Percentiles rank a stretch among this genome's conserved stretches.
phyloP scores from a whole-genome alignment of 2,797 vertebrate species.

The Tokudaia muenninki region DNA sequence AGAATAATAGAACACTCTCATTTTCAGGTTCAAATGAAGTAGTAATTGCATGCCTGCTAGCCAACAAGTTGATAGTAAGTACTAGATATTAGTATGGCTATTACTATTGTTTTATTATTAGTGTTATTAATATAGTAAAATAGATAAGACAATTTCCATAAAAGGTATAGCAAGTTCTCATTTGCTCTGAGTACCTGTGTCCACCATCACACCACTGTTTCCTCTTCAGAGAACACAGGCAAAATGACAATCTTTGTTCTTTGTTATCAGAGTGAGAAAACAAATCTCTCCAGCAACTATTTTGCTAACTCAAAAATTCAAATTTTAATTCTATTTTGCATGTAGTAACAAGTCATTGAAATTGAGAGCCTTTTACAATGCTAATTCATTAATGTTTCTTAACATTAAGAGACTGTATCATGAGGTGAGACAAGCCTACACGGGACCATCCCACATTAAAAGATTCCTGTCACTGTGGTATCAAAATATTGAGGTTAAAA shows the following conservation, averaged over 20 bases:
- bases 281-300: not conserved
- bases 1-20: slow-evolving; percentile 17
- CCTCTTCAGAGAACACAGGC: not conserved
- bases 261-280: not conserved
- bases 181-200: not conserved
- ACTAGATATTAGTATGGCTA: not conserved
- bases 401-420: slow-evolving; percentile 22
- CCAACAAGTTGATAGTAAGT: slow-evolving; percentile 27
- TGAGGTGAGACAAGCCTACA: not conserved
- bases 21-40: slow-evolving; percentile 56
- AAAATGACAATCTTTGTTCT: not conserved
- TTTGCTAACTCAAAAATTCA: slow-evolving; percentile 37
- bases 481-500: slow-evolving; percentile 26
- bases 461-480: not conserved
- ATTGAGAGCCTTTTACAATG: not conserved
- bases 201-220: not conserved
- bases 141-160: not conserved
- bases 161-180: not conserved
- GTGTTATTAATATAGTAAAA: not conserved
- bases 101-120: slow-evolving; percentile 20
- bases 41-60: slow-evolving; percentile 3
- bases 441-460: slow-evolving; percentile 51
- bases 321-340: slow-evolving; percentile 22
- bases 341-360: not conserved
- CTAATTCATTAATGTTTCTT: not conserved